A percentile compares a stretch with the other conserved stretches of the same genome.
Evolutionary conservation across 2,797 vertebrate genomes (phyloP).

Genomic region (Octomys mimax): DNA sequence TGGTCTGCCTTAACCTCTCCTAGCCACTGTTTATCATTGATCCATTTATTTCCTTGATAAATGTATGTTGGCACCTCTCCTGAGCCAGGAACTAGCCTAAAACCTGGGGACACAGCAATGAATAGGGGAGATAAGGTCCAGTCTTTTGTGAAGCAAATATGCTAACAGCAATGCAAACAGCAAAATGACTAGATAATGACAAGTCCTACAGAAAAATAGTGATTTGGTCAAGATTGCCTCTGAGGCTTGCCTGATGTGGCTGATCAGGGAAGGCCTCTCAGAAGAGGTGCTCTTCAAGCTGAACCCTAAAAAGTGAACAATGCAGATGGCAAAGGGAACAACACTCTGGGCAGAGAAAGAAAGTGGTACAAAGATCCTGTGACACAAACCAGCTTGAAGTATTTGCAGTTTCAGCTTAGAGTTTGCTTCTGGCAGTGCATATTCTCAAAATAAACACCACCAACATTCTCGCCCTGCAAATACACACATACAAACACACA

Average conservation of each 20-base stretch:
- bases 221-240: neutral
- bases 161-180: neutral
- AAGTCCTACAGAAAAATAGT: neutral
- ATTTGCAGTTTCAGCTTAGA: neutral
- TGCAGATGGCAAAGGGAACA: neutral
- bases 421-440: neutral
- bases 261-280: neutral
- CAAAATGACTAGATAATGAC: slow-evolving; percentile 1
- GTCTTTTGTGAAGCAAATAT: neutral
- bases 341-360: neutral
- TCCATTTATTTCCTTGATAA: neutral
- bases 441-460: neutral
- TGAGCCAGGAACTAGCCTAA: neutral
- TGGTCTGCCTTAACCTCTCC: neutral
- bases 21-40: slow-evolving; percentile 2
- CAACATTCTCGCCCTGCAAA: neutral
- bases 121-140: neutral
- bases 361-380: neutral
- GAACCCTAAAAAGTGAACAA: neutral
- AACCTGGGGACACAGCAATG: neutral
- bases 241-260: neutral
- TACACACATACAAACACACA: neutral
- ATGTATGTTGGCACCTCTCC: neutral
- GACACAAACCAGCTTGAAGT: neutral
- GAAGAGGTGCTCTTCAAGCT: neutral